Percentiles rank a stretch among this genome's conserved stretches.
Evolutionary conservation across 2,113 vertebrate species (phyloP).

Genomic region (Eidolon helvum): DNA sequence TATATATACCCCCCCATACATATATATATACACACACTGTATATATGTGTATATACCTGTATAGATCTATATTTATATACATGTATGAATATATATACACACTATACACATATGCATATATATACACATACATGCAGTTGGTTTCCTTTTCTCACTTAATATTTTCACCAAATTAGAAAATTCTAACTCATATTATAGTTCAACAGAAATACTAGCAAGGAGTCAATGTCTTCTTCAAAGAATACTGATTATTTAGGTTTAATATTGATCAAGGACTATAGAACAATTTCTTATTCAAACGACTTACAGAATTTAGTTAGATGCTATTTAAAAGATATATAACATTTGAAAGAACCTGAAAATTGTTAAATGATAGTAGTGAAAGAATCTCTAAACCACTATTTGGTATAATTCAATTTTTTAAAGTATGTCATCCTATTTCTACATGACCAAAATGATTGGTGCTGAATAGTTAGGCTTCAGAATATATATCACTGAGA

Average conservation of each 20-base stretch:
- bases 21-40: no score
- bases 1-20: no score
- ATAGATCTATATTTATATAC: neutral
- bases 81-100: neutral
- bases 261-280: neutral
- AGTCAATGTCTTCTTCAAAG: neutral
- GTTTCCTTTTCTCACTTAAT: neutral
- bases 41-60: neutral
- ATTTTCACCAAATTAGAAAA: neutral
- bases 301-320: neutral
- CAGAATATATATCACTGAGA: neutral
- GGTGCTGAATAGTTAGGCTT: neutral
- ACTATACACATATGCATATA: neutral
- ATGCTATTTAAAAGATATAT: neutral
- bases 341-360: neutral
- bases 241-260: neutral
- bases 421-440: neutral
- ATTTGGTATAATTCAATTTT: neutral
- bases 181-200: neutral
- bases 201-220: neutral
- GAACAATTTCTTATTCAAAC: neutral
- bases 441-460: neutral
- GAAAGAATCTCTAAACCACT: neutral
- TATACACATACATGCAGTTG: neutral
- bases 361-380: neutral